Evolutionary conservation across 2,797 vertebrate species (phyloP).

Genomic region (Characodon lateralis): DNA sequence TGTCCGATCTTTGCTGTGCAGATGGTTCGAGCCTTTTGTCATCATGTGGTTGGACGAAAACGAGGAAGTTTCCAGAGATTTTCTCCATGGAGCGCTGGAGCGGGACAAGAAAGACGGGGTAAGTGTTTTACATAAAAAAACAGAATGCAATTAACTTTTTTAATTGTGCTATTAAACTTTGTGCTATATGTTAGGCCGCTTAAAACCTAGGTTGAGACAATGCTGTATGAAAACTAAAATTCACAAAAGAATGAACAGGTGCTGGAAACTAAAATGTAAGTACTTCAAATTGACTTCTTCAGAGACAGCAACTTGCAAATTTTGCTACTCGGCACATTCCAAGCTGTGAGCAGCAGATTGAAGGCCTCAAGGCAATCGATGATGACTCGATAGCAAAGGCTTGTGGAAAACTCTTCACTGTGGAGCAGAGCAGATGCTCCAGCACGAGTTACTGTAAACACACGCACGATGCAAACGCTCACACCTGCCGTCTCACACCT

Average conservation of each 20-base stretch:
- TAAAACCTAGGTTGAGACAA: neutral
- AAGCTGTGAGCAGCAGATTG: slow-evolving; percentile 50
- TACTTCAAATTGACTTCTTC: slow-evolving; percentile 40
- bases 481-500: slow-evolving; percentile 23
- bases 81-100: slow-evolving; percentile 93
- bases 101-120: slow-evolving; percentile 98
- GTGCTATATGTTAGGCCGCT: neutral
- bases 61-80: slow-evolving; percentile 96
- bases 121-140: slow-evolving; percentile 41
- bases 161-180: neutral
- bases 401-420: slow-evolving; percentile 47
- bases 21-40: slow-evolving; percentile 98
- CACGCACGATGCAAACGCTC: slow-evolving; percentile 18
- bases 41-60: slow-evolving; percentile 98
- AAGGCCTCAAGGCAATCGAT: slow-evolving; percentile 68
- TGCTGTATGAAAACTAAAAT: neutral
- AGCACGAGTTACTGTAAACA: slow-evolving; percentile 26
- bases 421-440: slow-evolving; percentile 41
- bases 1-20: slow-evolving; percentile 54
- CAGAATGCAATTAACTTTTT: neutral
- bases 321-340: slow-evolving; percentile 55
- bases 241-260: neutral
- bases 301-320: slow-evolving; percentile 33
- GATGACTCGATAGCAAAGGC: slow-evolving; percentile 59
- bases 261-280: slow-evolving; percentile 26